phyloP scores from a whole-genome alignment of 2,888 invertebrate species.

The Heliconius cydno region DNA sequence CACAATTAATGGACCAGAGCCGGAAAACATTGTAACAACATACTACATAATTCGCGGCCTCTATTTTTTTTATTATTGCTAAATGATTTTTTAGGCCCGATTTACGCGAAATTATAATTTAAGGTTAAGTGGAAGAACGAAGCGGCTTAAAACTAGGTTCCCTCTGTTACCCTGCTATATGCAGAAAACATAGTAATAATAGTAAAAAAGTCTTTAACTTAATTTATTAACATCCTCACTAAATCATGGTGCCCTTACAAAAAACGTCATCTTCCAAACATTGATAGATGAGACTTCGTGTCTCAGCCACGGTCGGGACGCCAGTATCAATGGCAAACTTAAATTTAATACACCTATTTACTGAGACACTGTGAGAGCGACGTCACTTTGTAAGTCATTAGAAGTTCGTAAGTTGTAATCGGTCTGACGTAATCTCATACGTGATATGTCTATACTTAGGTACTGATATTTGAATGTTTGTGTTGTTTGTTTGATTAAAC shows the following conservation, averaged over 20 bases:
- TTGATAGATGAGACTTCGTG: conserved; percentile 49
- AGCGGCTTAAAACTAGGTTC: too few species aligned
- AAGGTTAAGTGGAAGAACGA: too few species aligned
- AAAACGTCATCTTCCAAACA: conserved; percentile 48
- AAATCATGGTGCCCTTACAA: conserved; percentile 42
- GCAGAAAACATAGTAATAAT: too few species aligned
- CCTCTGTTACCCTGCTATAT: too few species aligned
- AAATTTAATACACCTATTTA: conserved; percentile 37
- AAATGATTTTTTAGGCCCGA: too few species aligned
- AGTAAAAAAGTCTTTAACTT: not conserved
- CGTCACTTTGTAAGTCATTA: conserved; percentile 19
- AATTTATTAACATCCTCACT: not conserved
- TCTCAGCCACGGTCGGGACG: conserved; percentile 30
- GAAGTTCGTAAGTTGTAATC: not conserved
- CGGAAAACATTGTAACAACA: too few species aligned
- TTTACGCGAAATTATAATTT: too few species aligned
- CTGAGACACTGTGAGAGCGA: not conserved
- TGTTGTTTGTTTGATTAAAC: too few species aligned
- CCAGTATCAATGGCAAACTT: conserved; percentile 41
- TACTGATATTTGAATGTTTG: too few species aligned
- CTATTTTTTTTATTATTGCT: too few species aligned
- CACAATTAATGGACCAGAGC: too few species aligned
- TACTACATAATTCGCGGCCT: too few species aligned
- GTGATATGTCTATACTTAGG: not conserved
- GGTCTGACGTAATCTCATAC: not conserved